Base-by-base conservation (phyloP, 2,113 vertebrate genomes). In the Sphaerodactylus townsendi region DNA sequence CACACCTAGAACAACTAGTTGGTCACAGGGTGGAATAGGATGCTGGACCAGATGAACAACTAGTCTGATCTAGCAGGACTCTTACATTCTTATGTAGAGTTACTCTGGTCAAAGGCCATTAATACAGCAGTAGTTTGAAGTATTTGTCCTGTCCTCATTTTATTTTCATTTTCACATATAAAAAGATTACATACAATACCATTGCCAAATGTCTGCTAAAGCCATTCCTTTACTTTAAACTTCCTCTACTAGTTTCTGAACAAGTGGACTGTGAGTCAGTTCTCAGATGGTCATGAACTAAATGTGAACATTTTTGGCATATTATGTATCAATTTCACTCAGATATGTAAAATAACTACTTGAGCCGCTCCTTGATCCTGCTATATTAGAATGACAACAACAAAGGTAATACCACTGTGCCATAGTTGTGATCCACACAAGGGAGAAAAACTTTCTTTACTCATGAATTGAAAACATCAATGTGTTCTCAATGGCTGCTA, bases 221-320 rank as follows among this genome's bases (percentile, higher is more conserved):
- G 64, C 50, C 75, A 39, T 53, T 66, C 66, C 23, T 50, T 79
- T 73, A 62, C 30, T 39, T 44, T 79, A 72, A 85, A 85, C 53
- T 64, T 64, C 39, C 23, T 56, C 53, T 79, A n/a, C 76, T 64
- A 15, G 39, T 85, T 84, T 85, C 30, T 85, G 50, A 78, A 78
- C 21, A 71, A 79, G 7, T 53, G 30, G 46, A 53, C 75, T 48
- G n/a, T 84, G 75, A 70, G 30, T 77, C 19, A 69, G 35, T 44
- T 77, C 44, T 74, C 37, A 69, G 46, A 59, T 71, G 68, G 65
- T 30, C 21, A 11, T 78, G 66, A 78, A 30, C 37, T 69, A 78
- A 48, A 78, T 78, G 70, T 84, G 50, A 84, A 78, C 2, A 44
- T 78, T 48, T n/a, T 48, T 15, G 21, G 19, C n/a, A 78, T 62